phyloP scores from a whole-genome alignment of 2,888 invertebrate species.

The Agrotis ipsilon region DNA sequence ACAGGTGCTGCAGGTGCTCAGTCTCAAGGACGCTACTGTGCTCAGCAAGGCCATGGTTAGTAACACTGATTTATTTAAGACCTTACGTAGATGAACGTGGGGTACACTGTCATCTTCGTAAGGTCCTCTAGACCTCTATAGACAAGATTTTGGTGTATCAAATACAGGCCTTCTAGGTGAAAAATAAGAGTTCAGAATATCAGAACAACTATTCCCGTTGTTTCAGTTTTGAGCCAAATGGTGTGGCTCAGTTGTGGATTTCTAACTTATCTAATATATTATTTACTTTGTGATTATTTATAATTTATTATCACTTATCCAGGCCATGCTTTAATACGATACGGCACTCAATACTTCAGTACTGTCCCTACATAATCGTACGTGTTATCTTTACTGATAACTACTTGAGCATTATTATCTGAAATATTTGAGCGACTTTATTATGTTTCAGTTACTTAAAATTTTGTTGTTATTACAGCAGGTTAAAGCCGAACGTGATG shows the following conservation, averaged over 20 bases:
- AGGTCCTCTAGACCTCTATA: no score
- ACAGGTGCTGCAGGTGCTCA: constrained; percentile 96
- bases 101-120: no score
- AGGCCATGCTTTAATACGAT: neutral
- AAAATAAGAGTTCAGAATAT: no score
- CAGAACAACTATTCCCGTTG: neutral
- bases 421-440: constrained; percentile 9
- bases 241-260: neutral
- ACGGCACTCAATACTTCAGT: neutral
- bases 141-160: no score
- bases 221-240: neutral
- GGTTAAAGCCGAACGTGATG: constrained; percentile 94
- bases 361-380: constrained; percentile 12
- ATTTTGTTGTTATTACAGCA: constrained; percentile 86
- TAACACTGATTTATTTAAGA: no score
- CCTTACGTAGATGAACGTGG: no score
- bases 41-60: constrained; percentile 95
- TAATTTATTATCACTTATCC: constrained; percentile 24
- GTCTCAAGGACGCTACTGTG: constrained; percentile 96
- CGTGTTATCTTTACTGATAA: constrained; percentile 37
- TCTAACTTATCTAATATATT: constrained; percentile 9
- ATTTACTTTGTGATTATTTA: constrained; percentile 15
- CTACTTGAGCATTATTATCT: constrained; percentile 2
- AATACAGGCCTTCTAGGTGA: no score
- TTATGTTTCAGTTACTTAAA: neutral